Evolutionary conservation across 2,888 invertebrate species (phyloP).

Genomic region (Chaitophorus viminalis): DNA sequence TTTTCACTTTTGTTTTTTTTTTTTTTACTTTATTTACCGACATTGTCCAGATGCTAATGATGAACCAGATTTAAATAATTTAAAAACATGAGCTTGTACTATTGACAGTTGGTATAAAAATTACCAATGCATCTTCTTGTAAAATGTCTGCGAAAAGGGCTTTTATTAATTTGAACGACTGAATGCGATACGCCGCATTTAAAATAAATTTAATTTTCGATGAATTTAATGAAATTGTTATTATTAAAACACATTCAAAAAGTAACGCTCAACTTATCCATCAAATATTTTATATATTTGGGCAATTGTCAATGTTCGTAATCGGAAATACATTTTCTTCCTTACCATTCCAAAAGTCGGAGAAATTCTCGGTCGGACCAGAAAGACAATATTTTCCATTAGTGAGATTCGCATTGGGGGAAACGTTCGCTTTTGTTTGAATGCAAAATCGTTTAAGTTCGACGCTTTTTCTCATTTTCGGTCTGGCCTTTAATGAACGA

Average conservation of each 20-base stretch:
- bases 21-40: constrained; percentile 37
- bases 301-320: neutral
- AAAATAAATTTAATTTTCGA: neutral
- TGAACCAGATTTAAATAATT: constrained; percentile 53
- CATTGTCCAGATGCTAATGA: constrained; percentile 57
- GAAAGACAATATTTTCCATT: constrained; percentile 61
- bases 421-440: constrained; percentile 55
- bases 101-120: constrained; percentile 47
- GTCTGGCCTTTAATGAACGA: constrained; percentile 62
- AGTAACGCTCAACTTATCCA: neutral
- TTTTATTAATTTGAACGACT: neutral
- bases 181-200: neutral
- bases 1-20: neutral
- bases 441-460: constrained; percentile 61
- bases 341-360: neutral
- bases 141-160: neutral
- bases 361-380: constrained; percentile 1
- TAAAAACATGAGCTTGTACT: constrained; percentile 50
- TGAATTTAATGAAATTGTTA: neutral
- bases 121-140: constrained; percentile 10
- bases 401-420: constrained; percentile 43
- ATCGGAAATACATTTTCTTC: constrained; percentile 38
- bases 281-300: constrained; percentile 3
- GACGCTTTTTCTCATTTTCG: constrained; percentile 62
- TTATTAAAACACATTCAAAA: neutral